Evolutionary conservation across 2,797 vertebrate genomes (phyloP).

Genomic region (Alauda arvensis): DNA sequence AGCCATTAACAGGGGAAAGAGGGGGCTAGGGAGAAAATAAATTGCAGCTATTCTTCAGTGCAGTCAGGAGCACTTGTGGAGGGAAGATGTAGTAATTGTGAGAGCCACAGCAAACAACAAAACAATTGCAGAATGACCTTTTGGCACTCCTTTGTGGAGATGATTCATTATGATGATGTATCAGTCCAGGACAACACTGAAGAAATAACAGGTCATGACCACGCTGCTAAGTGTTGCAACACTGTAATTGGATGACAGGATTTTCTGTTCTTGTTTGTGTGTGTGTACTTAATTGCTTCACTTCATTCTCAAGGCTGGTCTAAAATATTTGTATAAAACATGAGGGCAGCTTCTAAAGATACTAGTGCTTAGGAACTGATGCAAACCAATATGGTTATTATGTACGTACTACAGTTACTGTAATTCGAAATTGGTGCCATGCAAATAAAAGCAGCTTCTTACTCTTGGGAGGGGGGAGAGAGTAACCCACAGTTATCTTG

Average conservation of each 20-base stretch:
- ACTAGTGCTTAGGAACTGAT: neutral
- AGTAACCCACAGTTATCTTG: neutral
- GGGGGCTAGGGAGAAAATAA: neutral
- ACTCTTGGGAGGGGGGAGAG: neutral
- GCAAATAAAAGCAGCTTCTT: neutral
- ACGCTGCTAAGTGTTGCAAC: neutral
- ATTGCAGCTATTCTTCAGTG: neutral
- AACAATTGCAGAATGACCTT: slow-evolving; percentile 13
- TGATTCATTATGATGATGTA: neutral
- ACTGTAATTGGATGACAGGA: neutral
- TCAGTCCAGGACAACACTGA: neutral
- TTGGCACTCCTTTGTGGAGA: neutral
- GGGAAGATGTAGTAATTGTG: neutral
- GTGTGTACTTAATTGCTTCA: slow-evolving; percentile 1
- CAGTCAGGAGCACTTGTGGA: neutral
- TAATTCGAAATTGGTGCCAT: neutral
- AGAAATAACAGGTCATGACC: neutral
- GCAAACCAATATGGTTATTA: neutral
- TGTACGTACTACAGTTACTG: neutral
- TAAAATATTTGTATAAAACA: neutral
- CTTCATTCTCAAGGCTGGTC: neutral
- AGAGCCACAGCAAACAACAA: neutral
- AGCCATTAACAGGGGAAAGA: neutral
- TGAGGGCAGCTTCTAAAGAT: neutral
- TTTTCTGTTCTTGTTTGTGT: neutral